Percentiles rank a stretch among this genome's conserved stretches.
Conservation (phyloP, 2,797 vertebrate genomes). For the Morus bassanus region DNA sequence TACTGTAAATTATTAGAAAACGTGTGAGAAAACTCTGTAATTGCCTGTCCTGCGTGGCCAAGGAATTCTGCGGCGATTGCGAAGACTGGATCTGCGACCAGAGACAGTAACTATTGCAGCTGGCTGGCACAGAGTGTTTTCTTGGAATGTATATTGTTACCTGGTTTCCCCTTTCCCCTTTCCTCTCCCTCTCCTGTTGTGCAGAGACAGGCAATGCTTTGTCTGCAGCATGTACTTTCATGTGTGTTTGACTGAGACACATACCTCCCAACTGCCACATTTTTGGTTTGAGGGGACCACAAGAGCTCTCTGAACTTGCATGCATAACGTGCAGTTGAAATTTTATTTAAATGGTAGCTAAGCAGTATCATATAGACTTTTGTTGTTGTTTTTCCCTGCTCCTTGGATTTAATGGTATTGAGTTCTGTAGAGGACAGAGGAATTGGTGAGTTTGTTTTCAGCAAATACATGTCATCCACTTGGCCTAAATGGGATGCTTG, state of each 20-base stretch:
- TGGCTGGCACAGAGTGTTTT: neutral
- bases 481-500: neutral
- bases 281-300: neutral
- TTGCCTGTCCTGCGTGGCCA: neutral
- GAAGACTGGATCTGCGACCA: neutral
- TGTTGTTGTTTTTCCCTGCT: neutral
- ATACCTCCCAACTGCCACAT: neutral
- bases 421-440: neutral
- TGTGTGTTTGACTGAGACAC: neutral
- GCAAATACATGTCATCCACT: neutral
- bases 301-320: neutral
- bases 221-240: fast-evolving
- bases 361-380: neutral
- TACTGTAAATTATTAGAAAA: neutral
- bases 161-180: too few species aligned
- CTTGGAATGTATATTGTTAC: neutral
- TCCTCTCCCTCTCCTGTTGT: too few species aligned
- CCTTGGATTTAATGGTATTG: neutral
- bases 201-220: neutral
- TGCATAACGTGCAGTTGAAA: neutral
- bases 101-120: neutral
- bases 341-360: neutral
- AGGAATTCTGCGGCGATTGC: neutral
- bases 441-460: neutral
- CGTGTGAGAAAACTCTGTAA: neutral